phyloP scores from a whole-genome alignment of 2,113 vertebrate genomes.

The Laterallus jamaicensis region DNA sequence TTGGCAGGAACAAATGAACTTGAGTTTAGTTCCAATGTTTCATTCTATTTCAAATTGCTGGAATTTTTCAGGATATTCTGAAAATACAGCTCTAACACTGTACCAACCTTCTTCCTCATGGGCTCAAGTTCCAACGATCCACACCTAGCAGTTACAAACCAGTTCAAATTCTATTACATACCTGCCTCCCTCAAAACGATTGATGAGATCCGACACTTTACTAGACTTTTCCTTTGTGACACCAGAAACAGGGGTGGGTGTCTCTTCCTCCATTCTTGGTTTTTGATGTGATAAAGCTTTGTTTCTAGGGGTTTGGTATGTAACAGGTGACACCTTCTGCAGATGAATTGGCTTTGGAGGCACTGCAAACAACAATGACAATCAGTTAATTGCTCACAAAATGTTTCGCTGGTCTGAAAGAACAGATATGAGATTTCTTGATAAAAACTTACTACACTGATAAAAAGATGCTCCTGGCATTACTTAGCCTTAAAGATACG shows the following conservation, averaged over 20 bases:
- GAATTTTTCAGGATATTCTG: neutral
- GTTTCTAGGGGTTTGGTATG: constrained; percentile 68
- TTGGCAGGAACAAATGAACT: neutral
- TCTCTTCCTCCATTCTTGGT: constrained; percentile 85
- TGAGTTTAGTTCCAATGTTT: neutral
- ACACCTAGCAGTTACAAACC: neutral
- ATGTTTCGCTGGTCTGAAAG: neutral
- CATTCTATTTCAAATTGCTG: neutral
- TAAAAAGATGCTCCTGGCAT: neutral
- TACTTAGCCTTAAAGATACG: neutral
- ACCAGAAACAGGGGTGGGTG: constrained; percentile 57
- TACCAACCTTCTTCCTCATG: accelerated
- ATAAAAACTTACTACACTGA: neutral
- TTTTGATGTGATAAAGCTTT: constrained; percentile 75
- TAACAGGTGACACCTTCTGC: constrained; percentile 77
- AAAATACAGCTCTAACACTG: neutral
- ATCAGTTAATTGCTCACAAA: neutral
- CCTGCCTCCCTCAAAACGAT: constrained; percentile 93
- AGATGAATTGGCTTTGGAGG: constrained; percentile 92
- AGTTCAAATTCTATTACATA: constrained; percentile 50
- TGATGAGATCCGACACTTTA: constrained; percentile 95
- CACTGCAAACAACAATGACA: constrained; percentile 76
- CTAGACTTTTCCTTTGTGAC: constrained; percentile 80
- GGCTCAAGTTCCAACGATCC: neutral
- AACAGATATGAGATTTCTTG: neutral